Evolutionary conservation across 2,113 vertebrate species (phyloP).

Genomic region (Cyprinodon variegatus): DNA sequence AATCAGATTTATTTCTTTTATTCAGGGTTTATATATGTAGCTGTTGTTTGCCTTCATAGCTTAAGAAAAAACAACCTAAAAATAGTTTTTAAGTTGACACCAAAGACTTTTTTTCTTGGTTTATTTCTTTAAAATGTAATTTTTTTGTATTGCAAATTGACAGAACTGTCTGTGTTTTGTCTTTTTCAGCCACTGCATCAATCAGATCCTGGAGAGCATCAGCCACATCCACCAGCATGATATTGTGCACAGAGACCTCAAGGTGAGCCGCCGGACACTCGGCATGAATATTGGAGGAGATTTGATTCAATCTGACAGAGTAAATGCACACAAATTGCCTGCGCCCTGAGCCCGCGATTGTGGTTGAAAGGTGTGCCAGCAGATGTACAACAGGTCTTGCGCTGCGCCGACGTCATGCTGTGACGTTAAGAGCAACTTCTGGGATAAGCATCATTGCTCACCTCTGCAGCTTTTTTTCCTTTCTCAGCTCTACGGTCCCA

Average conservation of each 20-base stretch:
- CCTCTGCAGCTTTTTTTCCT: conserved; percentile 29
- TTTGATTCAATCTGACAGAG: background rate
- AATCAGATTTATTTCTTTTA: background rate
- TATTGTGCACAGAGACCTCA: conserved; percentile 98
- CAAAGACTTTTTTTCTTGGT: background rate
- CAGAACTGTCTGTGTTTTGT: conserved; percentile 30
- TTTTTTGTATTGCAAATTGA: conserved; percentile 13
- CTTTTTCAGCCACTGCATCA: conserved; percentile 94
- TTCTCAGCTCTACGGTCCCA: conserved; percentile 16
- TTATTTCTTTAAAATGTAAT: background rate
- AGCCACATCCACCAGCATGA: conserved; percentile 99
- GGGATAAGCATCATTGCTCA: conserved; percentile 39
- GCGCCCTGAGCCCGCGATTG: background rate
- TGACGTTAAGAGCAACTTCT: conserved; percentile 46
- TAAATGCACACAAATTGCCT: background rate
- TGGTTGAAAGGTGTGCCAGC: conserved; percentile 7
- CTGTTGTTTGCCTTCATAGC: background rate
- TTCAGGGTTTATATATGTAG: background rate
- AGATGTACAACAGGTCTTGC: conserved; percentile 11
- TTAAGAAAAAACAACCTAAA: background rate
- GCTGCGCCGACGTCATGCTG: conserved; percentile 18
- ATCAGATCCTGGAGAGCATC: conserved; percentile 99
- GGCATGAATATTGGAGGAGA: background rate
- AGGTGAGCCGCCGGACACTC: conserved; percentile 83
- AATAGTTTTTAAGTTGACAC: background rate